phyloP scores from a whole-genome alignment of 2,113 vertebrate species.

The Eptesicus fuscus region DNA sequence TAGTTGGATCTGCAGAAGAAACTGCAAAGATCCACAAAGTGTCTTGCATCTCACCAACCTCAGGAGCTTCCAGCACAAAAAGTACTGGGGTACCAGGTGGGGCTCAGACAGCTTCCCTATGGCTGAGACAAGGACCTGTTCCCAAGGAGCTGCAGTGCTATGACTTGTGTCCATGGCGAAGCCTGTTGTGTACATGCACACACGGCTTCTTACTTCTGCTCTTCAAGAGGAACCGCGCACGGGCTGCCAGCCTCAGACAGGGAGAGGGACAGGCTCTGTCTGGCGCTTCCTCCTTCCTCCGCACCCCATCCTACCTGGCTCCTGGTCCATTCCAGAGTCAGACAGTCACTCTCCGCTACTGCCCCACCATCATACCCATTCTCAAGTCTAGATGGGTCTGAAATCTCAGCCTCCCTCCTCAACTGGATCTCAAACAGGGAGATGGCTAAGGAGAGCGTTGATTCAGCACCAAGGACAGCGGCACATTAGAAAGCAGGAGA shows the following conservation, averaged over 20 bases:
- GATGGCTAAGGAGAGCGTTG: background rate
- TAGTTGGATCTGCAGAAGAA: background rate
- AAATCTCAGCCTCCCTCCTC: background rate
- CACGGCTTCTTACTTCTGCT: conserved; percentile 44
- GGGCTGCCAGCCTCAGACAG: background rate
- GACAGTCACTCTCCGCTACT: background rate
- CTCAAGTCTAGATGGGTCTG: background rate
- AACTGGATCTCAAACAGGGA: background rate
- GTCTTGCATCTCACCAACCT: background rate
- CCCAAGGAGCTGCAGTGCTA: background rate
- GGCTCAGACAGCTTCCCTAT: background rate
- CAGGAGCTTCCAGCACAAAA: background rate
- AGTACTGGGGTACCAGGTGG: background rate
- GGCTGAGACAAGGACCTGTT: background rate
- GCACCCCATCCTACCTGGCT: background rate
- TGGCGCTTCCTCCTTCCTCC: background rate
- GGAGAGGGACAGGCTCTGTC: background rate
- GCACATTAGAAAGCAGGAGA: fast-evolving
- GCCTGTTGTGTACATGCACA: conserved; percentile 23
- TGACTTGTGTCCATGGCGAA: conserved; percentile 52
- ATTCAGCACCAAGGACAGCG: conserved; percentile 49
- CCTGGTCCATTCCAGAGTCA: background rate
- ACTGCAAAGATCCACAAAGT: background rate
- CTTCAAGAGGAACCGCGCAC: background rate
- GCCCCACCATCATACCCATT: background rate